Percentiles rank a stretch among this genome's conserved stretches.
phyloP scores from a whole-genome alignment of 2,113 vertebrate genomes.

The Lampris incognitus region DNA sequence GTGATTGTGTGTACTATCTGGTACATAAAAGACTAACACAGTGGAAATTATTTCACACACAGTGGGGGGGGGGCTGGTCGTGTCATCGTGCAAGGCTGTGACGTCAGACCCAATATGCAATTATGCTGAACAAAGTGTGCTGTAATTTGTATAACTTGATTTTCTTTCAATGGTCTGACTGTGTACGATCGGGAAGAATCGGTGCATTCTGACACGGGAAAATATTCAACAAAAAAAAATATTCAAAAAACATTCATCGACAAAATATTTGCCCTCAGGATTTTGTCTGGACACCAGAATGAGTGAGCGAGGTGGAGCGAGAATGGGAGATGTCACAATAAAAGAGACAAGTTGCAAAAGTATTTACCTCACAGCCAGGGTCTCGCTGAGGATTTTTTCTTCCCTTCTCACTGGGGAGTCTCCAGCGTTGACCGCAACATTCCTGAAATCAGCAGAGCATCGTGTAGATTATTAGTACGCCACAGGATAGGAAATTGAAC shows the following conservation, averaged over 20 bases:
- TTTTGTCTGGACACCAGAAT: no score
- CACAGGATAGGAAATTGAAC: conserved; percentile 39
- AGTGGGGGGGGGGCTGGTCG: not conserved
- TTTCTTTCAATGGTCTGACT: conserved; percentile 34
- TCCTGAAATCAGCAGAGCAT: conserved; percentile 71
- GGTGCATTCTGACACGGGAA: not conserved
- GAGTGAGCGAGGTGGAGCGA: no score
- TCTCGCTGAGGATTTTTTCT: conserved; percentile 42
- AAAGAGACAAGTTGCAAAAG: conserved; percentile 28
- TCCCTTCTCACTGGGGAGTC: conserved; percentile 31
- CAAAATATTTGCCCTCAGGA: no score
- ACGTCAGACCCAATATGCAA: conserved; percentile 32
- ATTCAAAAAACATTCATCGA: no score
- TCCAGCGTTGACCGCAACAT: conserved; percentile 50
- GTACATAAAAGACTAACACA: not conserved
- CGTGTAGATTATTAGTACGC: conserved; percentile 54
- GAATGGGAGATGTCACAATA: no score
- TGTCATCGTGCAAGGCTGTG: conserved; percentile 34
- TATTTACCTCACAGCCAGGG: conserved; percentile 60
- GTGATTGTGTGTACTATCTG: not conserved
- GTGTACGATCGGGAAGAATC: conserved; percentile 32
- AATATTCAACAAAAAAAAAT: no score
- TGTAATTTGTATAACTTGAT: conserved; percentile 9
- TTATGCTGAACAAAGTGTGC: conserved; percentile 44
- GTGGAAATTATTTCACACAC: not conserved